phyloP scores from a whole-genome alignment of 2,888 invertebrate genomes.

The Anorthoa munda region DNA sequence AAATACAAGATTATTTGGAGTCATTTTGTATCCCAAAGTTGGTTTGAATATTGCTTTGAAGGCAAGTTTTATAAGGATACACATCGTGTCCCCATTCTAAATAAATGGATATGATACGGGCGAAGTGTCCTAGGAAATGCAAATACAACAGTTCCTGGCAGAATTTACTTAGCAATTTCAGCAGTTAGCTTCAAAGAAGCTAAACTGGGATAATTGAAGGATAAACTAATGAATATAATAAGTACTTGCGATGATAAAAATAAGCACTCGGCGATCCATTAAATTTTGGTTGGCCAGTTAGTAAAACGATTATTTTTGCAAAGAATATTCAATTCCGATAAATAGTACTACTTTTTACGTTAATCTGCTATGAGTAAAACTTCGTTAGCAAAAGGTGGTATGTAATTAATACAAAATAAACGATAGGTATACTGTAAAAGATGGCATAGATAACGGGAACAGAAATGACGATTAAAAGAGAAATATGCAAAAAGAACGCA shows the following conservation, averaged over 20 bases:
- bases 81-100: conserved; percentile 16
- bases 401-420: too few relatives aligned
- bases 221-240: not conserved
- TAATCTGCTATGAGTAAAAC: too few relatives aligned
- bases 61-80: conserved; percentile 15
- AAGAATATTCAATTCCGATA: too few relatives aligned
- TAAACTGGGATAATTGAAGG: not conserved
- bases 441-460: too few relatives aligned
- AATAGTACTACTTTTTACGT: too few relatives aligned
- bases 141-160: not conserved
- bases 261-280: not conserved
- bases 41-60: conserved; percentile 33
- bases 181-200: not conserved
- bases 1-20: conserved; percentile 6
- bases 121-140: not conserved
- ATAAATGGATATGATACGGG: conserved; percentile 23
- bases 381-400: too few relatives aligned
- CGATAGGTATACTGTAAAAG: too few relatives aligned
- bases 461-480: too few relatives aligned
- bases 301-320: too few relatives aligned
- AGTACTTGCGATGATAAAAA: not conserved
- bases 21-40: conserved; percentile 24
- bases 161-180: not conserved
- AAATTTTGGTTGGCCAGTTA: too few relatives aligned
- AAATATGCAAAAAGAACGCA: too few relatives aligned